phyloP scores from a whole-genome alignment of 2,888 invertebrate genomes.

The Acanthopleura granulata region DNA sequence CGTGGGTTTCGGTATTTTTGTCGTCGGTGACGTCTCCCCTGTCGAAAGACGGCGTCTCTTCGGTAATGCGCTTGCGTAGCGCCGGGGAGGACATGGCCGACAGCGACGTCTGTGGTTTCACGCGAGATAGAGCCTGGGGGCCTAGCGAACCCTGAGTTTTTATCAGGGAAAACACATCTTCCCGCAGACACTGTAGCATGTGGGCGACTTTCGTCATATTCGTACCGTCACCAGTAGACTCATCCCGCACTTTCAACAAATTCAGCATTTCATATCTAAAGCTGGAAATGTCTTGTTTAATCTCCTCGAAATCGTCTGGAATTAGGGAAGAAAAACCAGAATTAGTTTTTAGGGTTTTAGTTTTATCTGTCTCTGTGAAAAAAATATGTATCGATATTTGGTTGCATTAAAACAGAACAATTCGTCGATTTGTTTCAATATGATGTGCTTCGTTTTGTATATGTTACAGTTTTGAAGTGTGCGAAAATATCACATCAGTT shows the following conservation, averaged over 20 bases:
- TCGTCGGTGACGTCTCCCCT: too few species aligned
- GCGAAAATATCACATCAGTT: too few species aligned
- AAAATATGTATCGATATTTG: too few species aligned
- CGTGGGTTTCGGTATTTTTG: too few species aligned
- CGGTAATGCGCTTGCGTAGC: not conserved
- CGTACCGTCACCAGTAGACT: not conserved
- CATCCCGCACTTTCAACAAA: conserved; percentile 32
- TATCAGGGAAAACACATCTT: conserved; percentile 1
- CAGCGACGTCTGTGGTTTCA: not conserved
- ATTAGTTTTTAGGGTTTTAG: too few species aligned
- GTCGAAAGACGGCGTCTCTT: not conserved
- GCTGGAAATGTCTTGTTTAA: conserved; percentile 63
- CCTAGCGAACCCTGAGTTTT: not conserved
- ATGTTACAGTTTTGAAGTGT: too few species aligned
- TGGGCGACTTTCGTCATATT: conserved; percentile 6
- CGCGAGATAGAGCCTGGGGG: not conserved
- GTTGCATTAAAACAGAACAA: too few species aligned
- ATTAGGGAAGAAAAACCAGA: not conserved
- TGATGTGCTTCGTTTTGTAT: too few species aligned
- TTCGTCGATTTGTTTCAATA: too few species aligned
- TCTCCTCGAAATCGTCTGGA: conserved; percentile 55
- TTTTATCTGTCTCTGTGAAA: too few species aligned
- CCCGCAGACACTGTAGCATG: conserved; percentile 9
- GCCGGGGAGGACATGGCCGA: not conserved
- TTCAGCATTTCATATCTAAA: conserved; percentile 63